Conservation (phyloP, 2,113 vertebrate genomes). For the Trogon surrucura region DNA sequence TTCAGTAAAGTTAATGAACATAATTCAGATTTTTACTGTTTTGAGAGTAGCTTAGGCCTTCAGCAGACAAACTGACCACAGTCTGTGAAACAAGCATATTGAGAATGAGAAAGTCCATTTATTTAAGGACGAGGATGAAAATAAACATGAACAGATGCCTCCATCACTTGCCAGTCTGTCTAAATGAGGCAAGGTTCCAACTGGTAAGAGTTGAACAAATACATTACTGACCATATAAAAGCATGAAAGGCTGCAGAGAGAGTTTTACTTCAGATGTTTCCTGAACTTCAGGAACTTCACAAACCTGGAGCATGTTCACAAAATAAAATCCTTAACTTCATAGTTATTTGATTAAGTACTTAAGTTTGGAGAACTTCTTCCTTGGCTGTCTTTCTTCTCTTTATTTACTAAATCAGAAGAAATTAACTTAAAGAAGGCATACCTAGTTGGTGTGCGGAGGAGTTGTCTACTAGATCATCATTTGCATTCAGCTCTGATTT, state of each 20-base stretch:
- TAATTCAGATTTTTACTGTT: not conserved
- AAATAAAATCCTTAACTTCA: not conserved
- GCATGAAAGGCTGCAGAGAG: not conserved
- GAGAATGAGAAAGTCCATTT: not conserved
- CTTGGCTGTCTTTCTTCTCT: not conserved
- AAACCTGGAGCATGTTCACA: not conserved
- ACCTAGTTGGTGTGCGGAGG: not conserved
- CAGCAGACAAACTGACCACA: not conserved
- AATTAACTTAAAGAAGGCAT: not conserved
- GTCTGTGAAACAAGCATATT: not conserved
- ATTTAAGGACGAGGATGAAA: not conserved
- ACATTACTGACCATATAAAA: not conserved
- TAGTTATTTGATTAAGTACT: not conserved
- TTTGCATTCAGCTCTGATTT: not conserved
- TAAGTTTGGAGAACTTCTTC: not conserved
- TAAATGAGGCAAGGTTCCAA: not conserved
- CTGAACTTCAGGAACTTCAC: not conserved
- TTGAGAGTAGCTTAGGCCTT: not conserved
- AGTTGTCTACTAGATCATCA: not conserved
- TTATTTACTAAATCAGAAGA: not conserved
- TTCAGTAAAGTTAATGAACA: not conserved
- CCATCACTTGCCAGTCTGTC: not conserved
- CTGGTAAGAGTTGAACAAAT: not conserved
- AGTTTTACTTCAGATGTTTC: not conserved
- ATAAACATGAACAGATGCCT: conserved; percentile 41